These are phyloP conservation scores for Aphelinus atriplicis DNA, from an alignment of 1,140 invertebrate species.

Conservation along the genomic window DNA sequence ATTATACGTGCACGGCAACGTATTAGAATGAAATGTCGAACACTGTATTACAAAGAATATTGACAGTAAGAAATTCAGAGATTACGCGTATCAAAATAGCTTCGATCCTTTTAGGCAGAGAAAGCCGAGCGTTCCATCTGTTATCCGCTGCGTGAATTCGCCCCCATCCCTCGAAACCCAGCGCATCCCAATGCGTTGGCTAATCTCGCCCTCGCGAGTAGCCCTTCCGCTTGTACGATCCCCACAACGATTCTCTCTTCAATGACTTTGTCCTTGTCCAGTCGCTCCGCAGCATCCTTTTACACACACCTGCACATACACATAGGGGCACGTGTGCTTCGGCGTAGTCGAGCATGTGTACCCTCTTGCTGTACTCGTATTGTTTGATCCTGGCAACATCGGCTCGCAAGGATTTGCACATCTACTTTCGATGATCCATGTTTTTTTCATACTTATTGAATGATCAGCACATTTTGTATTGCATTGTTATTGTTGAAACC, in stretches of 20 bases:
- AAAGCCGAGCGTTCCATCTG: neutral
- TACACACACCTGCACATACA: neutral
- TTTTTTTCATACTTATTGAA: too few species aligned
- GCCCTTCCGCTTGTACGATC: conserved; percentile 15
- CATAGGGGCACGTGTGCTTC: neutral
- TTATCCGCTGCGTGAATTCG: neutral
- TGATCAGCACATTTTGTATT: too few species aligned
- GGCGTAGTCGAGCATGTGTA: conserved; percentile 26
- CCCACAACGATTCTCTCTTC: conserved; percentile 13
- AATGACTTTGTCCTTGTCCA: conserved; percentile 36
- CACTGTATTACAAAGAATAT: too few species aligned
- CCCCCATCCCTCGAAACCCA: neutral
- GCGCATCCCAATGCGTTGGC: neutral
- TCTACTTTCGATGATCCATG: too few species aligned
- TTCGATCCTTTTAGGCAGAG: too few species aligned
- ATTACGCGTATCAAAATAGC: too few species aligned
- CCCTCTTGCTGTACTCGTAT: neutral
- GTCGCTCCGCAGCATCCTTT: neutral
- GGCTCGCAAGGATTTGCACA: too few species aligned
- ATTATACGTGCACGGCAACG: too few species aligned
- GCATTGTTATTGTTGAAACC: too few species aligned
- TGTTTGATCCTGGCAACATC: too few species aligned
- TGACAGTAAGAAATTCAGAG: too few species aligned
- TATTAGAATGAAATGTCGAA: too few species aligned
- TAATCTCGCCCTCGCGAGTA: neutral